A percentile compares a stretch with the other conserved stretches of the same genome.
Evolutionary conservation across 1,140 invertebrate genomes (phyloP).

Genomic region (Lanistes nyassanus): DNA sequence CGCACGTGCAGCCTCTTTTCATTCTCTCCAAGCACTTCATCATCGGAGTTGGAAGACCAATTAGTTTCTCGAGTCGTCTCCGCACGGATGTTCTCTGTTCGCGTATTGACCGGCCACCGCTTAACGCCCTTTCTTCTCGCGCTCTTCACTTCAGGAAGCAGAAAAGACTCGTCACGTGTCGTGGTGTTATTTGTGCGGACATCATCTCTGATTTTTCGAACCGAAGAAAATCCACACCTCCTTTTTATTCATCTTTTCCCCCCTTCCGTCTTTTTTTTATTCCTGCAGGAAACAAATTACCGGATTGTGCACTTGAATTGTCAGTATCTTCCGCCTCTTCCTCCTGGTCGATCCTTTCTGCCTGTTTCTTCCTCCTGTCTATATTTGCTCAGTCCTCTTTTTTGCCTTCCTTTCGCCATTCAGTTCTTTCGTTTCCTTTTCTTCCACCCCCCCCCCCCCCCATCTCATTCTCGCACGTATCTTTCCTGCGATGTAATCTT

Average conservation of each 20-base stretch:
- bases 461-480: neutral
- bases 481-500: neutral
- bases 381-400: neutral
- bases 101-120: neutral
- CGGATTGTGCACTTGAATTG: neutral
- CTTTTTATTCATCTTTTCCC: too few species aligned
- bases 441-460: too few species aligned
- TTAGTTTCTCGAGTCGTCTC: constrained; percentile 1
- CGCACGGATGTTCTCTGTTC: neutral
- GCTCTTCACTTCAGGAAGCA: constrained; percentile 3
- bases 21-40: neutral
- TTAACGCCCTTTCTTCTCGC: neutral
- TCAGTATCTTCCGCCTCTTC: neutral
- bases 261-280: neutral
- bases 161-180: constrained; percentile 1
- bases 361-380: neutral
- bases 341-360: neutral
- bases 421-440: neutral
- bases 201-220: constrained; percentile 1
- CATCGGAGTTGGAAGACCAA: neutral
- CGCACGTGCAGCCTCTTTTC: constrained; percentile 18
- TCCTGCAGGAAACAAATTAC: constrained; percentile 2
- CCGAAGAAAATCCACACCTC: neutral
- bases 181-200: neutral
- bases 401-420: neutral